A percentile compares a stretch with the other conserved stretches of the same genome.
Conservation (phyloP, 2,113 vertebrate species). For the Acrocephalus kingi region DNA sequence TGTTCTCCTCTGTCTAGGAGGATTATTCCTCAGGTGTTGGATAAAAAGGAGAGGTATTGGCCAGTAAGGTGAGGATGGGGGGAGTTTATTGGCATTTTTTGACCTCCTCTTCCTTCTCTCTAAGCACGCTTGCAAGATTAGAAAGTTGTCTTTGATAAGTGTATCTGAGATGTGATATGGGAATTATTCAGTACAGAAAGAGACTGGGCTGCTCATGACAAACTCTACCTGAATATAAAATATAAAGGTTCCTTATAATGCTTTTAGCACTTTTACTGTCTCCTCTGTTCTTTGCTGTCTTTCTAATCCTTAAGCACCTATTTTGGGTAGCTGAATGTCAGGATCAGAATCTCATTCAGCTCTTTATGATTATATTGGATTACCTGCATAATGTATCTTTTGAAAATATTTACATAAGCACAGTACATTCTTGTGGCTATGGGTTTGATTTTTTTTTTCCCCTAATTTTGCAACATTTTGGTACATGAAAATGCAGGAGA, state of each 20-base stretch:
- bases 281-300: neutral
- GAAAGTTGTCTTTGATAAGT: neutral
- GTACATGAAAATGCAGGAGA: neutral
- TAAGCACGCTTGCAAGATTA: neutral
- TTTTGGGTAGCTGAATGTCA: neutral
- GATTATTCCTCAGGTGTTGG: neutral
- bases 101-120: neutral
- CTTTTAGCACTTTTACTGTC: neutral
- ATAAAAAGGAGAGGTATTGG: neutral
- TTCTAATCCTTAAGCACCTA: neutral
- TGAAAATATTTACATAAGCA: neutral
- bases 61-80: neutral
- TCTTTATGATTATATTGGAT: neutral
- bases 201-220: neutral
- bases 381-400: neutral
- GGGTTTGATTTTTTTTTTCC: neutral
- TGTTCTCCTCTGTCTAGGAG: neutral
- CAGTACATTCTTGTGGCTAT: neutral
- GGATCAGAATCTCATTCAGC: neutral
- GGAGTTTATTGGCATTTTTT: neutral
- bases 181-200: slow-evolving; percentile 1
- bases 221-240: neutral
- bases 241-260: neutral
- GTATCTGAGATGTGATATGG: neutral
- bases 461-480: neutral